Evolutionary conservation across 2,113 vertebrate genomes (phyloP), one percentile per base, ranked within the genome.

Genomic region (Plecotus auritus): DNA sequence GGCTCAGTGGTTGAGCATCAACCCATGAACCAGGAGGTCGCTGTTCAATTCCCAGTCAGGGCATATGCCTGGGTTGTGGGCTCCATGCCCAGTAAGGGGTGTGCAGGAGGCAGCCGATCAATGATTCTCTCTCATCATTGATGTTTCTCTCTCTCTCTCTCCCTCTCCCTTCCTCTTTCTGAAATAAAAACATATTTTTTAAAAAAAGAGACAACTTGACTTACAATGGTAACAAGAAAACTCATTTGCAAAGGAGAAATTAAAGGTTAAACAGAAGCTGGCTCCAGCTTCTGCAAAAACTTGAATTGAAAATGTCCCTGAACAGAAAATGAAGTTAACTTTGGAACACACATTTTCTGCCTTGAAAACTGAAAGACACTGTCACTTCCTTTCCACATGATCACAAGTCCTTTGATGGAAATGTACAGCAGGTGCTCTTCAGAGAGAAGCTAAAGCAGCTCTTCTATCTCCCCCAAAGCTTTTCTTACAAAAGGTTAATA

Each of bases 221-320:
- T 98, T 99, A 86, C 99, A 99, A 98, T 99, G 99, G 99, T 99
- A 98, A 98, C 99, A 98, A 98, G 98, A 98, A 98, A 98, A 97
- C 87, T 92, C 74, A 64, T 95, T 97, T 96, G 78, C 91, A 98
- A 97, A 98, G 97, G 98, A 97, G 98, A 97, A 98, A 98, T 97
- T 98, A 98, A 99, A 98, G 97, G 98, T 97, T 98, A 98, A 97
- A 97, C 97, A 28, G 97, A 98, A 98, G 98, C 98, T 67, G 95
- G 96, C 96, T 98, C 95, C 97, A 97, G 98, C 98, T 98, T 98
- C 98, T 98, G 96, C 97, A 97, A 97, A 98, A 98, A 97, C 95
- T 96, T 98, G 97, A 97, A 98, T 98, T 98, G 97, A 97, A 85
- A 97, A 98, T 96, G 94, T 98, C 97, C 98, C 98, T 98, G 93